Evolutionary conservation across 2,797 vertebrate species (phyloP).

Genomic region (Urocyon cinereoargenteus): DNA sequence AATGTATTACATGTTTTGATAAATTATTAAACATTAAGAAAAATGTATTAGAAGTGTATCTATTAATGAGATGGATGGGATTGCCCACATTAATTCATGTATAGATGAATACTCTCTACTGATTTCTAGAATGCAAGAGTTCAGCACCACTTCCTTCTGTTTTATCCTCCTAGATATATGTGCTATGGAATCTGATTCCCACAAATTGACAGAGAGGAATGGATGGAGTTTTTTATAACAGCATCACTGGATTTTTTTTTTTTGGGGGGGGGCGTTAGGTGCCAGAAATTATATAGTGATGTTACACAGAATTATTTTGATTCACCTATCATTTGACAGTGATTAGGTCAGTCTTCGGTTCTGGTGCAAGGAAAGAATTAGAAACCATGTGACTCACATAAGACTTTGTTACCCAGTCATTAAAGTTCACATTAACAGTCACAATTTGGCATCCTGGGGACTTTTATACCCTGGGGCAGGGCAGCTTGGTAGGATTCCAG

Average conservation of each 20-base stretch:
- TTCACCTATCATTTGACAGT: slow-evolving; percentile 7
- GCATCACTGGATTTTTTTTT: background rate
- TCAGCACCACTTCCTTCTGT: background rate
- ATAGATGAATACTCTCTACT: background rate
- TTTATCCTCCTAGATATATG: background rate
- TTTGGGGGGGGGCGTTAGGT: slow-evolving; percentile 37
- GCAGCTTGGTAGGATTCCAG: background rate
- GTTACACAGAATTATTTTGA: slow-evolving; percentile 35
- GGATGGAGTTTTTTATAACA: background rate
- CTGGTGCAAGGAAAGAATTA: slow-evolving; percentile 24
- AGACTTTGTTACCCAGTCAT: background rate
- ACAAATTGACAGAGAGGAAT: slow-evolving; percentile 10
- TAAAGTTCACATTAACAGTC: background rate
- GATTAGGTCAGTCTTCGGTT: slow-evolving; percentile 23
- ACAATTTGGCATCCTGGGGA: background rate
- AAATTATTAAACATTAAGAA: slow-evolving; percentile 57
- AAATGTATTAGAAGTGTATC: background rate
- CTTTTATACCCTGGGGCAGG: background rate
- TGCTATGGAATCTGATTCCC: background rate
- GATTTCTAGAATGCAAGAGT: background rate
- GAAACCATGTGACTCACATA: background rate
- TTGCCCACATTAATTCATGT: background rate
- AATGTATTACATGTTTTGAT: background rate
- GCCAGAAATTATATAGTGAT: slow-evolving; percentile 38
- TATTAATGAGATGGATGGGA: background rate